Evolutionary conservation across 2,113 vertebrate genomes (phyloP), one percentile per base, ranked within the genome.

Genomic region (Lycocorax pyrrhopterus): DNA sequence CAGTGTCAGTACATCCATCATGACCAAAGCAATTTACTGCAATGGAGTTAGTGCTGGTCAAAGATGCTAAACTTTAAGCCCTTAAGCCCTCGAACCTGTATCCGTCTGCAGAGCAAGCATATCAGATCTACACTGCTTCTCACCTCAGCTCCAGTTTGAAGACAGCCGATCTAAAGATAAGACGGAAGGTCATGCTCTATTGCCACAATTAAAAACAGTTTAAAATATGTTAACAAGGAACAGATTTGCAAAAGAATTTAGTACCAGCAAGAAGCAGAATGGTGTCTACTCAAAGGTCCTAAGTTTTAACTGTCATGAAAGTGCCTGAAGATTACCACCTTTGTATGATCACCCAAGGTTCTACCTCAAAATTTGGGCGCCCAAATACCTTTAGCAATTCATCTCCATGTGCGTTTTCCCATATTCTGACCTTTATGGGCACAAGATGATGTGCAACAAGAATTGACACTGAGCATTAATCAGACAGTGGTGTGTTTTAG

Each of bases 161-260:
- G 72, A 56, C 51, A 88, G 55, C 19, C 1, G 35, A 94, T 91
- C n/a, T 33, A 27, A 78, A 87, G 87, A 90, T 87, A 84, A 91
- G 60, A 87, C 14, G 18, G 21, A 35, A 94, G 84, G 84, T 94
- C 89, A 80, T 18, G 78, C 53, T 83, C 52, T 90, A 62, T 17
- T 68, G 18, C 68, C 55, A 63, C 75, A 93, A 87, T 74, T 91
- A 91, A 93, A 82, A 91, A 4, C 35, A 83, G 63, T 80, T 90
- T 75, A 93, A 83, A 87, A 83, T 71, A 87, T 35, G 51, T 67
- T 94, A 93, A 93, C 0, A 0, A 90, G 55, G 67, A 94, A 83
- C 90, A 96, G 84, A 68, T 93, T 95, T 93, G 77, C 37, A 51
- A 47, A 94, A 81, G 27, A 77, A 74, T 93, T 77, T 66, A 41